phyloP scores from a whole-genome alignment of 2,888 invertebrate genomes.

The Hipparchia semele region DNA sequence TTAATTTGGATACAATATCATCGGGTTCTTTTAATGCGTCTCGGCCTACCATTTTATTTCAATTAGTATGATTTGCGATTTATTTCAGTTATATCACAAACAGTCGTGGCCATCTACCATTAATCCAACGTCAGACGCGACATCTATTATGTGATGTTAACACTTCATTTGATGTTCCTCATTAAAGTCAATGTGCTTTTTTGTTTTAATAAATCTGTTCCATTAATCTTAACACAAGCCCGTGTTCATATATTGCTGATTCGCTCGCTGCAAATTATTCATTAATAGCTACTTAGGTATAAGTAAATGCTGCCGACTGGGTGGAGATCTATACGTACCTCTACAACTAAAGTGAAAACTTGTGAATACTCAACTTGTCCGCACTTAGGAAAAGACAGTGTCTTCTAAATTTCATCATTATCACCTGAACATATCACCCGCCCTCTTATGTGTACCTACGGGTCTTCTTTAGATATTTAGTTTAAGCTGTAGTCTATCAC shows the following conservation, averaged over 20 bases:
- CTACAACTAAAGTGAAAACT: too few species aligned
- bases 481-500: too few species aligned
- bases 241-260: constrained; percentile 19
- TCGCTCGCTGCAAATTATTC: constrained; percentile 14
- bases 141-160: constrained; percentile 38
- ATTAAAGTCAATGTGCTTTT: constrained; percentile 36
- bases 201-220: constrained; percentile 33
- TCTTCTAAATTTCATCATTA: too few species aligned
- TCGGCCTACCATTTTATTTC: constrained; percentile 22
- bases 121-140: constrained; percentile 37
- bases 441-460: too few species aligned
- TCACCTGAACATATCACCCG: too few species aligned
- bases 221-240: constrained; percentile 32
- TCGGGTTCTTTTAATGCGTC: neutral
- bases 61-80: constrained; percentile 23
- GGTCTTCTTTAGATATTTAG: too few species aligned
- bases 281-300: neutral
- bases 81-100: constrained; percentile 25
- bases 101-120: constrained; percentile 26
- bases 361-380: too few species aligned
- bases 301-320: neutral
- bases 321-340: too few species aligned
- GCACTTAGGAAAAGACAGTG: too few species aligned
- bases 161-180: constrained; percentile 37
- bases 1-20: neutral